These are phyloP conservation scores for Anodontia alba DNA, from an alignment of 2,888 invertebrate genomes.

Conservation along the genomic window DNA sequence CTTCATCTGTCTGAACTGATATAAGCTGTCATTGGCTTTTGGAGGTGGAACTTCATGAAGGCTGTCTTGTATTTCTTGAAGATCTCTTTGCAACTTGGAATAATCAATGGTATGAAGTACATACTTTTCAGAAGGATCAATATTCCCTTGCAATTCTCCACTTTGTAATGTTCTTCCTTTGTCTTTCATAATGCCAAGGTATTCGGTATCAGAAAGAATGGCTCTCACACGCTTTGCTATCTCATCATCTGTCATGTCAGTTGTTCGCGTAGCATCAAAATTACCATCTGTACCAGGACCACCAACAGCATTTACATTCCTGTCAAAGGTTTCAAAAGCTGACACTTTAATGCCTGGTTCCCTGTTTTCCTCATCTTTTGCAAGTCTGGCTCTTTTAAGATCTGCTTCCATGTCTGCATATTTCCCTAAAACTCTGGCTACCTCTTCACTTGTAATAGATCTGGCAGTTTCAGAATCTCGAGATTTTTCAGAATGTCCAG, in stretches of 20 bases:
- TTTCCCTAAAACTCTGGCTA: conserved; percentile 63
- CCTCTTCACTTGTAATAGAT: conserved; percentile 68
- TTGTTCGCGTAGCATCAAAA: background rate
- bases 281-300: background rate
- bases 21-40: conserved; percentile 50
- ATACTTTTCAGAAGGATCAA: conserved; percentile 19
- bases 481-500: conserved; percentile 34
- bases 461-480: conserved; percentile 56
- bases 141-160: background rate
- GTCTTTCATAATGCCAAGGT: conserved; percentile 19
- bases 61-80: conserved; percentile 81
- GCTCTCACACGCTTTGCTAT: conserved; percentile 49
- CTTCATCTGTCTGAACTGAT: conserved; percentile 28
- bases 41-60: conserved; percentile 63
- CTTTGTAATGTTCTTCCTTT: conserved; percentile 2
- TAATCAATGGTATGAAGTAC: conserved; percentile 69
- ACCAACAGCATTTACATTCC: background rate
- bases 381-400: conserved; percentile 1
- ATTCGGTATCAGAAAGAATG: conserved; percentile 49
- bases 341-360: conserved; percentile 22
- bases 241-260: conserved; percentile 54
- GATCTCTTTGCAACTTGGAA: conserved; percentile 74
- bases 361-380: background rate
- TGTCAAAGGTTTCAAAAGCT: conserved; percentile 47
- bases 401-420: conserved; percentile 42